Evolutionary conservation across 35 echinoderm and acorn worm species (phyloP).

Genomic region (Nesometra sesokonis): DNA sequence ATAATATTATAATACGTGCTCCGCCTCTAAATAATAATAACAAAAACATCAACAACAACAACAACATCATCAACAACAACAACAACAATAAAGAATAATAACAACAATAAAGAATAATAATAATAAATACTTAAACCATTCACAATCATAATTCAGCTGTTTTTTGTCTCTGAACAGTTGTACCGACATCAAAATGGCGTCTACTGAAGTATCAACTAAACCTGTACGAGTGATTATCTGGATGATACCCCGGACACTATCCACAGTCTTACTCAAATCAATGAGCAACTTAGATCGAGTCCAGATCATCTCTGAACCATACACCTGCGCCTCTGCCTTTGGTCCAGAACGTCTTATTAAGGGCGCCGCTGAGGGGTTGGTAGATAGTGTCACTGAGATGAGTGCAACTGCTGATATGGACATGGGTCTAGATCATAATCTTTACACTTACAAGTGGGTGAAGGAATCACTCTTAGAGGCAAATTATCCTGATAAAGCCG

Average conservation of each 20-base stretch:
- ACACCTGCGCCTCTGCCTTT: background rate
- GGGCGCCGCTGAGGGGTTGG: background rate
- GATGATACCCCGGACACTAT: background rate
- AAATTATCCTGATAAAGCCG: background rate
- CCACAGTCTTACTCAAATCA: background rate
- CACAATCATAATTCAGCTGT: too few species aligned
- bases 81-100: too few species aligned
- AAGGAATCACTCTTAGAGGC: conserved; percentile 18
- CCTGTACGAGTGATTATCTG: background rate
- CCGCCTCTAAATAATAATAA: too few species aligned
- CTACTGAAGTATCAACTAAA: background rate
- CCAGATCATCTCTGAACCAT: background rate
- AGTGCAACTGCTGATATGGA: background rate
- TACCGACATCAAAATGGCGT: background rate
- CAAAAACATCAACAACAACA: too few species aligned
- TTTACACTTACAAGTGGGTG: conserved; percentile 4
- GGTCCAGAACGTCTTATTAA: background rate
- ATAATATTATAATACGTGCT: too few species aligned
- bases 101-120: too few species aligned
- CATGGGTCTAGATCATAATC: background rate
- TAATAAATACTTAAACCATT: too few species aligned
- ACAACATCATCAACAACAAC: too few species aligned
- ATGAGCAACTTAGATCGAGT: background rate
- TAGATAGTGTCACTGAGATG: background rate
- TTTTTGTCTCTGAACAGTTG: too few species aligned